A percentile compares a stretch with the other conserved stretches of the same genome.
Evolutionary conservation across 2,888 invertebrate genomes (phyloP).

Genomic region (Eledona agricola): DNA sequence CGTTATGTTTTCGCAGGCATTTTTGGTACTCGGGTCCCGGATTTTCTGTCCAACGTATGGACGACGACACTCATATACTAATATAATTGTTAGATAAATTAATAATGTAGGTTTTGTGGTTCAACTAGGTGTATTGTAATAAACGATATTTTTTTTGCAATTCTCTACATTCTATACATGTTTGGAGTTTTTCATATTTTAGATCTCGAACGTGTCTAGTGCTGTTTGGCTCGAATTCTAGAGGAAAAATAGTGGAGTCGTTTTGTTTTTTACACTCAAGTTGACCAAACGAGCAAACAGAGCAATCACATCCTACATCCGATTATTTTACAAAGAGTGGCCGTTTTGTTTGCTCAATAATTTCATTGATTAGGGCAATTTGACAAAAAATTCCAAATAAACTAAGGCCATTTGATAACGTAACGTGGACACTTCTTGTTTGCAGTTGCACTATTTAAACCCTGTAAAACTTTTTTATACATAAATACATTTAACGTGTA

Average conservation of each 20-base stretch:
- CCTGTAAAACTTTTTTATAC: constrained; percentile 60
- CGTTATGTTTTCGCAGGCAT: constrained; percentile 42
- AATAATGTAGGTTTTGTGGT: constrained; percentile 61
- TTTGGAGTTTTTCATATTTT: constrained; percentile 32
- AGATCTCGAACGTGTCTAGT: constrained; percentile 35
- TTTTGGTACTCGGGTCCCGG: constrained; percentile 53
- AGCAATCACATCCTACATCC: constrained; percentile 31
- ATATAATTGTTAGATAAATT: constrained; percentile 61
- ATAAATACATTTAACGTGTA: constrained; percentile 61
- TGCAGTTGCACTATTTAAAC: constrained; percentile 55
- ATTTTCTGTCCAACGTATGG: constrained; percentile 51
- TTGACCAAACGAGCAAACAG: constrained; percentile 38
- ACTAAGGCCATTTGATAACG: constrained; percentile 39
- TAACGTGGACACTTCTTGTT: constrained; percentile 45
- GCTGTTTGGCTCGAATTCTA: constrained; percentile 29
- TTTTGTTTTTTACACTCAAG: constrained; percentile 31
- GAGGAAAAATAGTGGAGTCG: constrained; percentile 17
- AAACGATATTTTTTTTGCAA: constrained; percentile 44
- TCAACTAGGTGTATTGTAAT: constrained; percentile 61
- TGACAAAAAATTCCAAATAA: constrained; percentile 31
- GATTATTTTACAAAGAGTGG: constrained; percentile 20
- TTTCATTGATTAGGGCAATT: constrained; percentile 14
- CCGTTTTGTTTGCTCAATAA: constrained; percentile 32
- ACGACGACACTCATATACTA: constrained; percentile 53
- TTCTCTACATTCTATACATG: constrained; percentile 39